Base-by-base conservation (phyloP, 2,888 invertebrate species). In the Emesis furor region DNA sequence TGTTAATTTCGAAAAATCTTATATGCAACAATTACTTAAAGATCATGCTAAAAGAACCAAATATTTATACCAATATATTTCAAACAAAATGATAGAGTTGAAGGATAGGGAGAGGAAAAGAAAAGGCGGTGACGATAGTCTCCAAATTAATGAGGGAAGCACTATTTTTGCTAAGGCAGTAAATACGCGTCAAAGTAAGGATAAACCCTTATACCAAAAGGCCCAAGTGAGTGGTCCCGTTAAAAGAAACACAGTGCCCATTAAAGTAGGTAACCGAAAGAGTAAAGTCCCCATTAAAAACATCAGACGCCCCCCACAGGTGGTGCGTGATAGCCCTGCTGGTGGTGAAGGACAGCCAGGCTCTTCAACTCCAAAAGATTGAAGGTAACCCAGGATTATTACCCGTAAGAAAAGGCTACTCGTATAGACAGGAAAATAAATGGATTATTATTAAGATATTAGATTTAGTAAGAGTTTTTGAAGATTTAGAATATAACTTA, bases 281-380 rank as follows among this genome's bases (percentile, higher is more conserved):
- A 85, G 83, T n/a, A 86, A 87, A 79, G 82, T 84, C 8, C 85
- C 86, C 0, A 71, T 89, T 79, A 89, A 88, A 86, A 82, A 89
- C 69, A 76, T 89, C 6, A 87, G 82, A 84, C 87, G 88, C 39
- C 88, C 86, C 85, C 78, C 86, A 72, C 87, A 88, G 84, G 84
- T 87, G 79, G 76, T 76, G 69, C 62, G 42, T 79, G 35, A 46
- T 81, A 74, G 24, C 68, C 37, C 55, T 59, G 75, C 14, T 76
- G 24, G 65, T 78, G 62, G 51, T 72, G 35, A 42, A 24, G 35
- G 55, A 30, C 39, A 78, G 10, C 81, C 86, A 73, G 85, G 85
- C 81, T 80, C 89, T 88, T 87, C 86, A 85, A 77, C 88, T 89
- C 30, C 87, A 89, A 82, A 76, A 62, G 71, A 78, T 89, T 84